These are phyloP conservation scores for Ploceus nigricollis DNA, from an alignment of 2,113 vertebrate genomes.

Conservation along the genomic window DNA sequence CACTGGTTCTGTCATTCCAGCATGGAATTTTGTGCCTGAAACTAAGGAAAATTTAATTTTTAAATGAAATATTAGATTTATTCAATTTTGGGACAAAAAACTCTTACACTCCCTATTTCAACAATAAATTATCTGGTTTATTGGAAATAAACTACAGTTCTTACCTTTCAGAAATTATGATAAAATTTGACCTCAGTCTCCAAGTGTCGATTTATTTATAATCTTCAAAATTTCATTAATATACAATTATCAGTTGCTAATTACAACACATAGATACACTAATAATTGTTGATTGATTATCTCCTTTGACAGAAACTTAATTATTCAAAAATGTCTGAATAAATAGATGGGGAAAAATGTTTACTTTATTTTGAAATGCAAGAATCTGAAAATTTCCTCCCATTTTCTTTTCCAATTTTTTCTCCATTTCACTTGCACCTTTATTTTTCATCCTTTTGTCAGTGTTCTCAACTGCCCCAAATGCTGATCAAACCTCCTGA, in stretches of 20 bases:
- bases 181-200: not conserved
- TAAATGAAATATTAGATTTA: not conserved
- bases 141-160: not conserved
- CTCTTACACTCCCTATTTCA: not conserved
- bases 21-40: not conserved
- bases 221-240: not conserved
- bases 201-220: not conserved
- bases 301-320: not conserved
- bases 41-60: not conserved
- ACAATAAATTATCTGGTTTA: not conserved
- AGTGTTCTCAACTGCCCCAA: not conserved
- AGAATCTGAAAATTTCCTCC: not conserved
- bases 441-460: not conserved
- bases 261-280: not conserved
- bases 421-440: not conserved
- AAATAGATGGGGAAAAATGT: fast-evolving
- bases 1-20: not conserved
- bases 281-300: not conserved
- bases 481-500: not conserved
- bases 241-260: not conserved
- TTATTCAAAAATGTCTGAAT: not conserved
- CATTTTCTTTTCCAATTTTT: not conserved
- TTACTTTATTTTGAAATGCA: not conserved
- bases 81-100: not conserved
- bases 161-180: not conserved